Evolutionary conservation across 2,113 vertebrate species (phyloP), one percentile per base, ranked within the genome.

Genomic region (Apodemus speciosus): DNA sequence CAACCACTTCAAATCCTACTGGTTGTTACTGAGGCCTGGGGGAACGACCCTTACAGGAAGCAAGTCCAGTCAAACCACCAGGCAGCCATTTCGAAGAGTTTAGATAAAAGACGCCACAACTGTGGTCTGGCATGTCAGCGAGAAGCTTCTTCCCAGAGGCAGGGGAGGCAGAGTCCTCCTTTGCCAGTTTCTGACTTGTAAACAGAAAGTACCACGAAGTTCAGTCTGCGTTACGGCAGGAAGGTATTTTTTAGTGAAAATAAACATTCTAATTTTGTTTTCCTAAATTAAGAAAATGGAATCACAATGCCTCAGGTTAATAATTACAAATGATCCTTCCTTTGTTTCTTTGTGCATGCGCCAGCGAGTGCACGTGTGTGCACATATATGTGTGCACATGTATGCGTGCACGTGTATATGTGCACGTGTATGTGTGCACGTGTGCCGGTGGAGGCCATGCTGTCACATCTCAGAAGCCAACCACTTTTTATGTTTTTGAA

Each of bases 271-370:
- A 91, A 81, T 66, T 91, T 60, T 80, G 13, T 73, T 90, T 89
- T 89, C 85, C 66, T 83, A 66, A 85, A 46, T 87, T 85, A 94
- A 95, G 32, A 92, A 90, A 89, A 21, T 14, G 32, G 10, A 93
- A 95, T 83, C 68, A 68, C 1, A 89, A 15, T 80, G 35, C 11
- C 35, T 88, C 43, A 4, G 15, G 56, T 81, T 76, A 93, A 80
- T 40, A 85, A 68, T 87, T 80, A 38, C 23, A 86, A 69, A 43
- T 58, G 3, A 38, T 92, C 75, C 64, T 81, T 20, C 6, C 49
- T 95, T 94, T 72, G 68, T 62, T 9, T 60, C 6, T 14, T 2
- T 58, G 23, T 40, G 35, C 56, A 21, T 38, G 32, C 11, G 13
- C 53, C 53, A 38, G 77, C 13, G n/a, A 27, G 32, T n/a, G 20